Evolutionary conservation across 2,888 invertebrate species (phyloP), one percentile per base, ranked within the genome.

Genomic region (Brachyptera putata): DNA sequence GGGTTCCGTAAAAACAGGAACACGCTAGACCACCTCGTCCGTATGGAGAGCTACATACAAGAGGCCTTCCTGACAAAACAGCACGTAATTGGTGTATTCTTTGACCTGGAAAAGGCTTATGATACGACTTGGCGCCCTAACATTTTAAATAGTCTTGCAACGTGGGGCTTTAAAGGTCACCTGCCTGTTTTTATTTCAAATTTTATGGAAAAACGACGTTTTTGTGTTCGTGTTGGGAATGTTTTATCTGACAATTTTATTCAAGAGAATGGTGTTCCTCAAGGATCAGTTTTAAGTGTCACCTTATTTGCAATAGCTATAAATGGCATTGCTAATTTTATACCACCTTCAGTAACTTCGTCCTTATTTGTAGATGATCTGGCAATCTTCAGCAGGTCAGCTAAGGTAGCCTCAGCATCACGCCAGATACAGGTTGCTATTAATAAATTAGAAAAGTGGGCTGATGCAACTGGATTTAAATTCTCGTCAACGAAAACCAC

Each of bases 31-130:
- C n/a, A n/a, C n/a, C n/a, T n/a, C n/a, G n/a, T n/a, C n/a, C n/a
- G n/a, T n/a, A n/a, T 64, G 18, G 67, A 68, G 58, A 57, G 63
- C 7, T 63, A 58, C 41, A 59, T 67, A 24, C 36, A 65, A 16
- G 58, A 63, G 13, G 66, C 58, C 7, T 67, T 68, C 49, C 34
- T 64, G 5, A 56, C 56, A 26, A n/a, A n/a, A n/a, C n/a, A n/a
- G n/a, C n/a, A n/a, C n/a, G n/a, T n/a, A n/a, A n/a, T n/a, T n/a
- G n/a, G n/a, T n/a, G n/a, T n/a, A n/a, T n/a, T n/a, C n/a, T n/a
- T n/a, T n/a, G n/a, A n/a, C n/a, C n/a, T n/a, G n/a, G n/a, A n/a
- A n/a, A n/a, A n/a, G n/a, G n/a, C n/a, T n/a, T n/a, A n/a, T n/a
- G n/a, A n/a, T n/a, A 62, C 55, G 4, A 63, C 62, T 9, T 66